Evolutionary conservation across 2,888 invertebrate genomes (phyloP), one percentile per base, ranked within the genome.

Genomic region (Amblyteles armatorius): DNA sequence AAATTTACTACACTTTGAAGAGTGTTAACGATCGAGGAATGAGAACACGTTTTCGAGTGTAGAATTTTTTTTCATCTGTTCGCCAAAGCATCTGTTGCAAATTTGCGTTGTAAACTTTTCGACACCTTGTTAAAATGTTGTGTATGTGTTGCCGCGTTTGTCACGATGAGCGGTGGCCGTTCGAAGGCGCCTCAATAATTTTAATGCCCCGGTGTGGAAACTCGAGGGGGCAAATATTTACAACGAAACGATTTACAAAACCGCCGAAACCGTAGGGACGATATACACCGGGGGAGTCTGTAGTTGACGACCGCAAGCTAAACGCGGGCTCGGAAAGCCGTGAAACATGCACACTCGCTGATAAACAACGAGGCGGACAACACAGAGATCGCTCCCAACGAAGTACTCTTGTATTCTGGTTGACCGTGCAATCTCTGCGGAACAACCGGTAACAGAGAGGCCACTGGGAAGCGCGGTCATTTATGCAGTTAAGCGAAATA

Each of bases 361-460:
- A 40, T 67, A 29, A 81, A 84, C 83, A 80, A 81, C 63, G 65
- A 57, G 60, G 16, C 50, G 36, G 11, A n/a, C 22, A 57, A 26
- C 26, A 57, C 22, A 57, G 57, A 57, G 26, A 57, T 13, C 57
- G 22, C 13, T 11, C 57, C 26, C 74, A 60, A 60, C 60, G 52
- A 29, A 29, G 76, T 57, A 67, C 74, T 74, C 78, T 82, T 72
- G 82, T 76, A 71, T 82, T 78, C 74, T 36, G 84, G 82, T 82
- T 82, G 82, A 82, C 84, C 84, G 63, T 85, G 74, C 79, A 85
- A 82, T 85, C 82, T 85, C 82, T 79, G 84, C 67, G 82, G 82
- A 85, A 85, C 84, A 76, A 85, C 74, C 79, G 69, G 84, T 79
- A 85, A 82, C 79, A 44, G 40, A 57, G 52, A 57, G 78, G 50